Conservation (phyloP, 2,888 invertebrate species). For the Ceraclea dissimilis region DNA sequence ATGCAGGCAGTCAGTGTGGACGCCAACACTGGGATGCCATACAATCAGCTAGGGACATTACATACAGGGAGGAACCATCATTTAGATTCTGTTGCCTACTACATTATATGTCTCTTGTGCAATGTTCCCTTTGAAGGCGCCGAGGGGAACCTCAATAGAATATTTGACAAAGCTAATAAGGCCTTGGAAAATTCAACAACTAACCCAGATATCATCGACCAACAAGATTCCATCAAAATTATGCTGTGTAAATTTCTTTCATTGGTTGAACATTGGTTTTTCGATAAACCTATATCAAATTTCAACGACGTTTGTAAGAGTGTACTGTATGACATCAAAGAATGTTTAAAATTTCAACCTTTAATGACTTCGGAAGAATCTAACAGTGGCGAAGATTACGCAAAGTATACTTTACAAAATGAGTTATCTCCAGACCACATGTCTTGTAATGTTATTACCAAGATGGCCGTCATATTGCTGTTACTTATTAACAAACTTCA, state of each 20-base stretch:
- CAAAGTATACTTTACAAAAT: constrained; percentile 45
- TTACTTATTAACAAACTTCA: constrained; percentile 73
- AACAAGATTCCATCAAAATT: constrained; percentile 44
- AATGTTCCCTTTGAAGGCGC: constrained; percentile 82
- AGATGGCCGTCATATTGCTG: constrained; percentile 73
- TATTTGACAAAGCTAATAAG: constrained; percentile 61
- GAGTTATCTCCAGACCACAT: constrained; percentile 49
- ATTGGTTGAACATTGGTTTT: constrained; percentile 56
- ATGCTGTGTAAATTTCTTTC: constrained; percentile 47
- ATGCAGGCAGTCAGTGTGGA: constrained; percentile 72
- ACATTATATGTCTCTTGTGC: constrained; percentile 76
- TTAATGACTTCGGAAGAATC: constrained; percentile 46
- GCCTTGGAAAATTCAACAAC: constrained; percentile 40
- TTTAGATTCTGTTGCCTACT: constrained; percentile 83
- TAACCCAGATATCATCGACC: constrained; percentile 36
- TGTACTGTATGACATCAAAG: constrained; percentile 64
- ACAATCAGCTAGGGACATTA: constrained; percentile 89
- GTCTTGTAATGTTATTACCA: constrained; percentile 66
- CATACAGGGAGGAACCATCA: constrained; percentile 73
- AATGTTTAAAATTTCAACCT: constrained; percentile 54
- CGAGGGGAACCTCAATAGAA: constrained; percentile 73
- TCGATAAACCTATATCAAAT: constrained; percentile 55
- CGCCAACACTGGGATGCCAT: constrained; percentile 80
- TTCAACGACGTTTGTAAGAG: constrained; percentile 61
- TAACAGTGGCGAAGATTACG: constrained; percentile 45